Conservation (phyloP, 2,113 vertebrate species). For the Chionodraco myersi region DNA sequence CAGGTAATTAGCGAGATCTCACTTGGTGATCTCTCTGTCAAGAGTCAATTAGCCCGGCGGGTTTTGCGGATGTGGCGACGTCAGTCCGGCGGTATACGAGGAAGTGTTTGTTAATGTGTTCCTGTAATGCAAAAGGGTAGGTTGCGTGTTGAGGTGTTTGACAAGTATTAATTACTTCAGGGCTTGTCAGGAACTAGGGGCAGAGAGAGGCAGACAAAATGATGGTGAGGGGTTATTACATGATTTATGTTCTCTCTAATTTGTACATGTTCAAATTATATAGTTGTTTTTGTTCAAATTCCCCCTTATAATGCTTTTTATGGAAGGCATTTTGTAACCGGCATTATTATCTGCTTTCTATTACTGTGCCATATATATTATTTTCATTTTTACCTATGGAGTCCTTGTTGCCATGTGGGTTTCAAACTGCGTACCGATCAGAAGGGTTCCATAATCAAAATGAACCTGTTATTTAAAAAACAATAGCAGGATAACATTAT, state of each 20-base stretch:
- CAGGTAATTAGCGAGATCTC: slow-evolving; percentile 82
- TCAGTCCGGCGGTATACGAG: slow-evolving; percentile 72
- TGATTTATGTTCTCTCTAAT: background rate
- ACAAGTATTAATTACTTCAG: slow-evolving; percentile 85
- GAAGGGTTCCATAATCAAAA: background rate
- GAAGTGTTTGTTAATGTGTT: slow-evolving; percentile 52
- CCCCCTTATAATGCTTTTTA: background rate
- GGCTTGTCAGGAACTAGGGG: slow-evolving; percentile 68
- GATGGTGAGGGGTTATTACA: background rate
- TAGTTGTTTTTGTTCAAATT: background rate
- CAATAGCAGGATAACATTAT: no score
- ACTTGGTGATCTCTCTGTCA: slow-evolving; percentile 77
- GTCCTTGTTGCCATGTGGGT: background rate
- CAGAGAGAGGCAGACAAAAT: slow-evolving; percentile 14
- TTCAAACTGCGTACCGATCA: background rate
- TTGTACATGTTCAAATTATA: background rate
- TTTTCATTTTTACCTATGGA: background rate
- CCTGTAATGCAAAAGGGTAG: slow-evolving; percentile 22
- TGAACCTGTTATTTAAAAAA: no score
- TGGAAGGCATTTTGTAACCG: background rate
- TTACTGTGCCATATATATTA: background rate
- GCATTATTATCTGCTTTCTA: background rate
- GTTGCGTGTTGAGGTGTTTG: slow-evolving; percentile 64
- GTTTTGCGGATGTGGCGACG: slow-evolving; percentile 77
- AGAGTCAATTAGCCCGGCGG: slow-evolving; percentile 85